Conservation (phyloP, 2,113 vertebrate genomes). For the Promerops cafer region DNA sequence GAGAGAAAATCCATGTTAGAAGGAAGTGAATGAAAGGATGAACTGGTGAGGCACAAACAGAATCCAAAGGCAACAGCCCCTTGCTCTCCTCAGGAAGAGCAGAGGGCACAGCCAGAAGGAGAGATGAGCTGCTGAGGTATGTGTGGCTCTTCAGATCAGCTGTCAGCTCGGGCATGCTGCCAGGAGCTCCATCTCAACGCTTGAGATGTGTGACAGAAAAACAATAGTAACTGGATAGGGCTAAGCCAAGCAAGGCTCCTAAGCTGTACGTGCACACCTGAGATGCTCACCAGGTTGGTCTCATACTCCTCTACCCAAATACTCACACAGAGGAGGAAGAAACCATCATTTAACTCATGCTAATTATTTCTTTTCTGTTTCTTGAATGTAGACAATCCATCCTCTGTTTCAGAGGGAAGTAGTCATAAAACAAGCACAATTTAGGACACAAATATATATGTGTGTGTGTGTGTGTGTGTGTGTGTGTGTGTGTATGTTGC, state of each 20-base stretch:
- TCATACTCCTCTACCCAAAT: background rate
- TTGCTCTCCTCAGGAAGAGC: background rate
- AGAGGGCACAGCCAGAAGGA: background rate
- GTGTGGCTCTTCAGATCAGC: background rate
- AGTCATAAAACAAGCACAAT: background rate
- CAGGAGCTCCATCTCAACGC: background rate
- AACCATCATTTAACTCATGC: background rate
- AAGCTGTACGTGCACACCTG: fast-evolving
- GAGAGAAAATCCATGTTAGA: background rate
- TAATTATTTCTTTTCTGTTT: background rate
- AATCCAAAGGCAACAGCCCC: background rate
- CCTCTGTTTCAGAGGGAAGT: background rate
- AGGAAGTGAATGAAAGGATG: background rate
- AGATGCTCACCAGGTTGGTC: background rate
- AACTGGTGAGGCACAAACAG: background rate
- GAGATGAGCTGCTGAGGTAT: background rate
- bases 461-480: background rate
- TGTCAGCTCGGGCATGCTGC: background rate
- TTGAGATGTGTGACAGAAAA: background rate
- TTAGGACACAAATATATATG: background rate
- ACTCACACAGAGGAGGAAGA: fast-evolving
- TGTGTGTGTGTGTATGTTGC: too few species aligned
- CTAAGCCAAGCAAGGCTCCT: background rate
- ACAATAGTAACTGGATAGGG: background rate
- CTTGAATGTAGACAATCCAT: background rate